phyloP scores from a whole-genome alignment of 2,113 vertebrate species.

The Felis chaus region DNA sequence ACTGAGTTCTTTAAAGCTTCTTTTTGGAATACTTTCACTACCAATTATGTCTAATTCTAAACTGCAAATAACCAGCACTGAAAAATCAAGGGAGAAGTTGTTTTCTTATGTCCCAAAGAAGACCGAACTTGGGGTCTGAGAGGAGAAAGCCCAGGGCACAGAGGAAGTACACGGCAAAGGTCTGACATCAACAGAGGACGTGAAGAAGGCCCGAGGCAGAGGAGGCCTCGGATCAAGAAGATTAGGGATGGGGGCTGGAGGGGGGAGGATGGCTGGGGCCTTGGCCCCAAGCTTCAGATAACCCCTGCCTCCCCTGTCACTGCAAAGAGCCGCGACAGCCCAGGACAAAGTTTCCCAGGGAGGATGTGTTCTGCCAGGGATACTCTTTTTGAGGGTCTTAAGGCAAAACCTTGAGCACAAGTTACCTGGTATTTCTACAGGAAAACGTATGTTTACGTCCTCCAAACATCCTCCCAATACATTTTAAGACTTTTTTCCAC shows the following conservation, averaged over 20 bases:
- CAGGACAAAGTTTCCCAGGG: neutral
- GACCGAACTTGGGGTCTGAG: neutral
- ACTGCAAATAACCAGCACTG: constrained; percentile 1
- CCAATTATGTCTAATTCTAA: constrained; percentile 12
- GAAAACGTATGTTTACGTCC: neutral
- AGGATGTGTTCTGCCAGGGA: neutral
- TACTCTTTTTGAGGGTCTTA: neutral
- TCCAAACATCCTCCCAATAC: neutral
- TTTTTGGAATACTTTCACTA: neutral
- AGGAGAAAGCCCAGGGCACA: neutral
- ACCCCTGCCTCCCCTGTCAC: neutral
- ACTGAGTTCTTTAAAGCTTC: neutral
- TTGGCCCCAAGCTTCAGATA: neutral
- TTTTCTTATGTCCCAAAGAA: neutral
- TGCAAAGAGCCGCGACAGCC: neutral
- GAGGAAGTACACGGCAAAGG: neutral
- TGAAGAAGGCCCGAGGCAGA: neutral
- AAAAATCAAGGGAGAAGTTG: neutral
- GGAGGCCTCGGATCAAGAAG: neutral
- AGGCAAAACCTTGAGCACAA: neutral
- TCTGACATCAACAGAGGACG: neutral
- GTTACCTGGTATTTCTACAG: neutral
- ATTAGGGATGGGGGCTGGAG: rapidly evolving
- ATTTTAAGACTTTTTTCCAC: neutral
- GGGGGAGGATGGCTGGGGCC: neutral